Evolutionary conservation across 2,113 vertebrate species (phyloP), one percentile per base, ranked within the genome.

Genomic region (Cygnus buccinator): DNA sequence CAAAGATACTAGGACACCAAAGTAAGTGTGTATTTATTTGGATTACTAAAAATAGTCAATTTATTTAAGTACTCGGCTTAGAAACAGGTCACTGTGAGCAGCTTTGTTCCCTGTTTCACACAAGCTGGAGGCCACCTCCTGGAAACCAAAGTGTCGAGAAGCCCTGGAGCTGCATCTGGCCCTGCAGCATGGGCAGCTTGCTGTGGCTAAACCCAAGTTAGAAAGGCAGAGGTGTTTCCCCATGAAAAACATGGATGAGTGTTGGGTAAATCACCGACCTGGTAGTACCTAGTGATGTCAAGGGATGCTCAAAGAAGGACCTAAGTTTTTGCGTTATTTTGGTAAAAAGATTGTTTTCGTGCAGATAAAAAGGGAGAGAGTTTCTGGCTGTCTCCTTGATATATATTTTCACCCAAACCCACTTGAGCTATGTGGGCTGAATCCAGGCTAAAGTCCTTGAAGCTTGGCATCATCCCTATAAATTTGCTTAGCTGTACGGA

Each of bases 371-470:
- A 82, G 43, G 59, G 57, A 58, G 44, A n/a, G 9, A 41, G 28
- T 10, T 66, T 55, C 39, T 73, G 37, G 37, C 57, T 9, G 0
- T 35, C 39, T 61, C 20, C 75, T 80, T 3, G 0, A 4, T 3
- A 11, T 8, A 13, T 4, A 3, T 73, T 50, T 63, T 41, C 37
- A 50, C 20, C 37, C 72, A 85, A 87, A 46, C 22, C 10, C 2
- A 0, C 10, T 43, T 71, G 1, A 39, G 9, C 28, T 39, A 3
- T 10, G 13, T 73, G 22, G 14, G 18, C 44, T 90, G 72, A 88
- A 70, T 73, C 71, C 57, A 71, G 46, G n/a, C 67, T 57, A 5
- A 48, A 58, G 11, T 22, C 37, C 6, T 2, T 23, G 37, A 61
- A 73, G 39, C 19, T 59, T 50, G 66, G 41, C 43, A 26, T 59